Evolutionary conservation across 2,888 invertebrate species (phyloP).

Genomic region (Callinectes sapidus): DNA sequence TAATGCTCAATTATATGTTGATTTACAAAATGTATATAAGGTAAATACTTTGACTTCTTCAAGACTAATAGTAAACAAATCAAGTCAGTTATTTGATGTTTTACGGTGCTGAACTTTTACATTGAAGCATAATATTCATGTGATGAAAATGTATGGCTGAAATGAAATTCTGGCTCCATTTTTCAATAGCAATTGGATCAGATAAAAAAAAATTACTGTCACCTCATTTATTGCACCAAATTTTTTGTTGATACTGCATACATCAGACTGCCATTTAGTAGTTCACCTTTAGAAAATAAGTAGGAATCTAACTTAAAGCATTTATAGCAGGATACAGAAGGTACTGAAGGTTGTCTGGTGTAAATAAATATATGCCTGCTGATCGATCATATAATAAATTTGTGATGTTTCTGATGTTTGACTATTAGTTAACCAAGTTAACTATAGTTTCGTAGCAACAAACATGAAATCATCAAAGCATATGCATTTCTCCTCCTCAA

Average conservation of each 20-base stretch:
- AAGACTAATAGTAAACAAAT: background rate
- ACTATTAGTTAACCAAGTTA: background rate
- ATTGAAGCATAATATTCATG: background rate
- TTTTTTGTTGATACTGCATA: background rate
- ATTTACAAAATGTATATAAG: background rate
- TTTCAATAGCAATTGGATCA: background rate
- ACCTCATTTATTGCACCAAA: background rate
- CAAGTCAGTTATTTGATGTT: background rate
- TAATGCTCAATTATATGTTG: too few relatives aligned
- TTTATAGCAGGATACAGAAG: background rate
- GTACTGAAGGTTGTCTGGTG: background rate
- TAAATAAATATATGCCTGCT: background rate
- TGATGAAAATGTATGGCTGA: background rate
- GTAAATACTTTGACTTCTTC: background rate
- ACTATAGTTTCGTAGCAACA: background rate
- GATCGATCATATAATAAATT: background rate
- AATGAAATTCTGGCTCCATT: background rate
- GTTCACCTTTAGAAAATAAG: background rate
- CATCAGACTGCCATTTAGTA: background rate
- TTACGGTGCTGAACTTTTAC: constrained; percentile 7
- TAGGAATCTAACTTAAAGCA: background rate
- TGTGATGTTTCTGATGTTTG: background rate
- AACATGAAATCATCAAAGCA: background rate
- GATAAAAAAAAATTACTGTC: background rate
- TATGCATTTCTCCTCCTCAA: background rate